phyloP scores from a whole-genome alignment of 1,140 invertebrate species.

The Condylostylus longicornis region DNA sequence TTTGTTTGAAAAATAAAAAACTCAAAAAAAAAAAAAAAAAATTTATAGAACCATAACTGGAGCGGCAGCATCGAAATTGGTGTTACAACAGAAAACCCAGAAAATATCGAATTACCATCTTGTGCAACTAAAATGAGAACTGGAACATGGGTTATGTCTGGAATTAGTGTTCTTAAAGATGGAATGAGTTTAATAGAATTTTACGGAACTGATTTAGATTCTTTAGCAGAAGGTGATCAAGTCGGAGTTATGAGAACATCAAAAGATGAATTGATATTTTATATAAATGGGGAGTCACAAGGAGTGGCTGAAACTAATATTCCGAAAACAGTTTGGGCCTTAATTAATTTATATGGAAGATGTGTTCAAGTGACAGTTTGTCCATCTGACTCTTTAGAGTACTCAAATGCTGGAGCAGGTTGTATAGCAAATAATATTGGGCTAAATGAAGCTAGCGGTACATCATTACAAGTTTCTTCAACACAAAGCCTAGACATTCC shows the following conservation, averaged over 20 bases:
- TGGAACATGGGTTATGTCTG: slow-evolving; percentile 82
- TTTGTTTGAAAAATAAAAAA: slow-evolving; percentile 1
- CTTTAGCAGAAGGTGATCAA: slow-evolving; percentile 67
- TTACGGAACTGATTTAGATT: slow-evolving; percentile 73
- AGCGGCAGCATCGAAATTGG: slow-evolving; percentile 87
- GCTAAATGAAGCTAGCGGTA: no score
- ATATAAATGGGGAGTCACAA: slow-evolving; percentile 75
- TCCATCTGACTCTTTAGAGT: slow-evolving; percentile 15
- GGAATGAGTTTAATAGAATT: slow-evolving; percentile 61
- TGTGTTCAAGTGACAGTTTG: slow-evolving; percentile 72
- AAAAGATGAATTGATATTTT: slow-evolving; percentile 74
- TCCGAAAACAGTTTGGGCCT: slow-evolving; percentile 61
- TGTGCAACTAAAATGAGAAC: slow-evolving; percentile 70
- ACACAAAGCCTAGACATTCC: no score
- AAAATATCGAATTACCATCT: slow-evolving; percentile 61
- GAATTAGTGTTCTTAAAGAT: slow-evolving; percentile 69
- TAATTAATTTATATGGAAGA: slow-evolving; percentile 85
- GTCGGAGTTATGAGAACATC: slow-evolving; percentile 69
- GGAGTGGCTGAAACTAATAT: slow-evolving; percentile 68
- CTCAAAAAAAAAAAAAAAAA: slow-evolving; percentile 4
- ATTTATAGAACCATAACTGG: slow-evolving; percentile 56
- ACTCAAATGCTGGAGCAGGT: no score
- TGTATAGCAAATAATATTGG: no score
- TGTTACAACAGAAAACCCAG: slow-evolving; percentile 70
- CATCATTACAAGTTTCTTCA: no score